Base-by-base conservation (phyloP, 2,888 invertebrate species). In the Ptychoptera contaminata region DNA sequence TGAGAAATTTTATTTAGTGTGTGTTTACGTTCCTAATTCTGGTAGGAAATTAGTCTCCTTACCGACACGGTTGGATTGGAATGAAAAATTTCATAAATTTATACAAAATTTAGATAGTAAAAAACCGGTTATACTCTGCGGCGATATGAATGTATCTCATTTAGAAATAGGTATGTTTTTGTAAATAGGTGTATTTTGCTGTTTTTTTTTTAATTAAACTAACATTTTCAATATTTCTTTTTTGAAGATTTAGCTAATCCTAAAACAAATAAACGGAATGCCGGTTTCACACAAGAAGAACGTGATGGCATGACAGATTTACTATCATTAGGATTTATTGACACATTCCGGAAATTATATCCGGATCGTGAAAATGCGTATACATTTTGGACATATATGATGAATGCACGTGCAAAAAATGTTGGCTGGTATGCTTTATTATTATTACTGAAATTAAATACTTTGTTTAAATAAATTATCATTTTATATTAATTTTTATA, bases 121-220 rank as follows among this genome's bases (percentile, higher is more conserved):
- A 54, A 99, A 98, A 60, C 92, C 96, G 8, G 88, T 98, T 9
- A 82, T 99, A 46, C 74, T 96, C 55, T 87, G 87, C 58, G 98
- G 98, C 1, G 98, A 98, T 64, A 79, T 98, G 77, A 98, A 98
- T 67, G 97, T 98, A 8, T 84, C 97, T 15, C 97, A 99, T 63
- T 68, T 77, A 51, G 92, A 92, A 71, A 94, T 96, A 59, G 87
- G 86, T 85, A 62, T 53, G 62, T 53, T 43, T 47, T 12, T 12
- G 16, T 15, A 14, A 12, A 37, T 14, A 2, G 6, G 15, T 3
- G 23, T 3, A 5, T 32, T 11, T 10, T 14, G 3, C 14, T 12
- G 9, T 32, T n/a, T 9, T 32, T 7, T 32, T 9, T 7, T 32
- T n/a, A n/a, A 9, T 9, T 8, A 49, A 50, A 48, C 23, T 42